Base-by-base conservation (phyloP, 2,888 invertebrate species). In the Stenichneumon culpator region DNA sequence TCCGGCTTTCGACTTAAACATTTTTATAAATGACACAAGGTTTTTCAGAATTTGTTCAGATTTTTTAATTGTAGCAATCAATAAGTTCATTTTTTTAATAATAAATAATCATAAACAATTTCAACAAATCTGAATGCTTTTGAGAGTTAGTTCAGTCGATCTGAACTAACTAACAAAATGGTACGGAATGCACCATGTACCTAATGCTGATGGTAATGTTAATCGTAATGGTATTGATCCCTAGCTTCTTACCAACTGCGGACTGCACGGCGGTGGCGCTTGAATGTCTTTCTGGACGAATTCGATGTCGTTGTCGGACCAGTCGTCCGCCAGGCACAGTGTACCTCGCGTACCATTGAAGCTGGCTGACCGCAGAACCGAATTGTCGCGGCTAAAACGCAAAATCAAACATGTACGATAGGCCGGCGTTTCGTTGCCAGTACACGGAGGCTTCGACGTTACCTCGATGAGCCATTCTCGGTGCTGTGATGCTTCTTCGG, bases 321-420 rank as follows among this genome's bases (percentile, higher is more conserved):
- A 92, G 57, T 92, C 91, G 74, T 90, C 92, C 14, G 91, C 91
- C n/a, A 92, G 85, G 14, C 92, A 90, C 39, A 92, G 88, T 63
- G 90, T 87, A 65, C 90, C 92, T 3, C 92, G 89, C 9, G 94
- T 94, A 25, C 94, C 94, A 79, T 95, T 94, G 88, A 95, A 95
- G 79, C 94, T 94, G 22, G 95, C 95, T 1, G 94, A 95, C 36
- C 95, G 92, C 70, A 94, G 87, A 25, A 94, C 94, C 2, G 94
- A 94, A 88, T 90, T 92, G 86, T 92, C 91, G 74, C 91, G 89
- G 68, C 92, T 92, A 67, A n/a, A 86, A 87, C 52, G 2, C 14
- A 32, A 28, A 39, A 14, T 22, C 44, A 25, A 70, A 25, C 28
- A 52, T 36, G 22, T 50, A 22, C 28, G 39, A 60, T 28, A 11